Conservation (phyloP, 2,113 vertebrate genomes). For the Agelaius phoeniceus region DNA sequence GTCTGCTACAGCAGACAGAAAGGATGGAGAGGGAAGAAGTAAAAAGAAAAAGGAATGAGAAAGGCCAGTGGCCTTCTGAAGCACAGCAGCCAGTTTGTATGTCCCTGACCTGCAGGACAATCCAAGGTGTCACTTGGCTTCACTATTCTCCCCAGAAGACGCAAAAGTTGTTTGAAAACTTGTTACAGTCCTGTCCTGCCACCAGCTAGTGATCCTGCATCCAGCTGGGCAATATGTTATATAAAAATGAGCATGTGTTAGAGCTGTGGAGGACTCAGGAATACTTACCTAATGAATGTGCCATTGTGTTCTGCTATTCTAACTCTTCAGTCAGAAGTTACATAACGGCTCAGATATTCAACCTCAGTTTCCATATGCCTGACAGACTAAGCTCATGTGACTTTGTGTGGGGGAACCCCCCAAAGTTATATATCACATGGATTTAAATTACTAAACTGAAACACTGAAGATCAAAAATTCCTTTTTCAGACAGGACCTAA, state of each 20-base stretch:
- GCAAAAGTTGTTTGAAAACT: not conserved
- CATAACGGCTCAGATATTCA: not conserved
- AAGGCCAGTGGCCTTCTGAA: not conserved
- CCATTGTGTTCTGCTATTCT: not conserved
- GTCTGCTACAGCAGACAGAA: not conserved
- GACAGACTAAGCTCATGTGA: not conserved
- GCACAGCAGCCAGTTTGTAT: not conserved
- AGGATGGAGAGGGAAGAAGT: not conserved
- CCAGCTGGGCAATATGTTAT: fast-evolving
- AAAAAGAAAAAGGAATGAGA: not conserved
- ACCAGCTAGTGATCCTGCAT: not conserved
- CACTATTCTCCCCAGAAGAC: not conserved
- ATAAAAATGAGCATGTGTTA: not conserved
- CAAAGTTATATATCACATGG: not conserved
- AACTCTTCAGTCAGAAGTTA: not conserved
- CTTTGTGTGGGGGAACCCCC: not conserved
- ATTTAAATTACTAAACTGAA: not conserved
- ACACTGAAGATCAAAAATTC: not conserved
- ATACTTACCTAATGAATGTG: not conserved
- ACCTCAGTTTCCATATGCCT: not conserved
- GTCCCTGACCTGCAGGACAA: not conserved
- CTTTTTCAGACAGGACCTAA: not conserved
- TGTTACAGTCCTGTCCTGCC: not conserved
- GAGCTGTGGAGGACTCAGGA: not conserved
- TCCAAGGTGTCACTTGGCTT: not conserved